A percentile compares a stretch with the other conserved stretches of the same genome.
Evolutionary conservation across 2,113 vertebrate species (phyloP).

Genomic region (Oryzias woworae): DNA sequence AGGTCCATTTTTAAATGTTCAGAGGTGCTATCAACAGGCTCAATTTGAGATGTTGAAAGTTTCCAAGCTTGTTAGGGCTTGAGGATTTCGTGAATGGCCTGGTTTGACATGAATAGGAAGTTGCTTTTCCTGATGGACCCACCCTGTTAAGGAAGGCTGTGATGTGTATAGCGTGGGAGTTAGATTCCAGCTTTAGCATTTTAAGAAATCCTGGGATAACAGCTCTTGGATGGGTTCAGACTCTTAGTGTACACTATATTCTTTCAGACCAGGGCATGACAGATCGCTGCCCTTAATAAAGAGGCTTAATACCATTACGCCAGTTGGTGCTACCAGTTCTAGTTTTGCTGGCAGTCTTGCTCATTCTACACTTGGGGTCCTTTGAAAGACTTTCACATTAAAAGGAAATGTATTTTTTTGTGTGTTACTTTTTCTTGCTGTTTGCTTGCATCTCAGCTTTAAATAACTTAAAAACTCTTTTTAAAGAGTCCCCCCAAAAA

Average conservation of each 20-base stretch:
- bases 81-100: slow-evolving; percentile 16
- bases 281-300: slow-evolving; percentile 56
- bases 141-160: slow-evolving; percentile 26
- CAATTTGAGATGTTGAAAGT: slow-evolving; percentile 20
- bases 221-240: slow-evolving; percentile 49
- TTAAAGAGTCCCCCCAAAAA: background rate
- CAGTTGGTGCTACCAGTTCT: slow-evolving; percentile 49
- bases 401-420: background rate
- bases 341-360: slow-evolving; percentile 51
- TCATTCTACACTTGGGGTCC: slow-evolving; percentile 43
- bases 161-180: slow-evolving; percentile 52
- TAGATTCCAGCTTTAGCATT: slow-evolving; percentile 61
- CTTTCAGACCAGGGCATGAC: slow-evolving; percentile 50
- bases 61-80: slow-evolving; percentile 32
- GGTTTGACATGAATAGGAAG: slow-evolving; percentile 28
- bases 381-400: slow-evolving; percentile 26
- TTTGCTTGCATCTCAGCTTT: background rate
- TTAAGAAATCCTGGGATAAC: slow-evolving; percentile 55
- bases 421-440: slow-evolving; percentile 1
- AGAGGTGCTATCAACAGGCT: background rate
- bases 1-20: background rate
- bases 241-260: slow-evolving; percentile 62
- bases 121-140: slow-evolving; percentile 36
- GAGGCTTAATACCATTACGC: slow-evolving; percentile 61
- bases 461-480: slow-evolving; percentile 1